phyloP scores from a whole-genome alignment of 2,888 invertebrate genomes.

The Anthophora plumipes region DNA sequence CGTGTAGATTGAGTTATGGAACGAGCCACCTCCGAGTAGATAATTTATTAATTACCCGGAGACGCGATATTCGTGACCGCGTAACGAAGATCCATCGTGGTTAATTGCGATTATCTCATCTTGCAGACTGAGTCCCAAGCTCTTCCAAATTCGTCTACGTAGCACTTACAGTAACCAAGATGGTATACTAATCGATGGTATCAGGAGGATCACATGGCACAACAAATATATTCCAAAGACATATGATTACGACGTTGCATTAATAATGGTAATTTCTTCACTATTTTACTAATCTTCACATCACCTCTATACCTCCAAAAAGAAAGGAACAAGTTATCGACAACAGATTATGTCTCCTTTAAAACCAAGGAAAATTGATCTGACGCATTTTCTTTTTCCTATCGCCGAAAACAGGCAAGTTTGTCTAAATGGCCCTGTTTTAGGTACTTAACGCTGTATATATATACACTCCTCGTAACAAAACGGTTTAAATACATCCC shows the following conservation, averaged over 20 bases:
- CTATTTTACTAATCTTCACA: too few species aligned
- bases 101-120: constrained; percentile 13
- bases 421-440: too few species aligned
- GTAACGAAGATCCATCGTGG: neutral
- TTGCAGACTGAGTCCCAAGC: neutral
- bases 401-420: too few species aligned
- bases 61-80: constrained; percentile 1
- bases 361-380: too few species aligned
- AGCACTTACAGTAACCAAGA: constrained; percentile 68
- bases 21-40: neutral
- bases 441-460: too few species aligned
- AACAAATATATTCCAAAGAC: constrained; percentile 76
- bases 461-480: too few species aligned
- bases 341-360: too few species aligned
- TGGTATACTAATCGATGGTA: constrained; percentile 52
- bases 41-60: constrained; percentile 25
- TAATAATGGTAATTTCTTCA: constrained; percentile 79
- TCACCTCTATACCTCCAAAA: too few species aligned
- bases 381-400: too few species aligned
- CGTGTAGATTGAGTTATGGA: constrained; percentile 6
- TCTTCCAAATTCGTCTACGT: constrained; percentile 69
- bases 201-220: constrained; percentile 80
- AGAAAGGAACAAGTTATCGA: too few species aligned
- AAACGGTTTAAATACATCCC: too few species aligned
- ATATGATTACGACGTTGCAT: constrained; percentile 84